phyloP scores from a whole-genome alignment of 1,140 invertebrate species.

The Sinella curviseta region DNA sequence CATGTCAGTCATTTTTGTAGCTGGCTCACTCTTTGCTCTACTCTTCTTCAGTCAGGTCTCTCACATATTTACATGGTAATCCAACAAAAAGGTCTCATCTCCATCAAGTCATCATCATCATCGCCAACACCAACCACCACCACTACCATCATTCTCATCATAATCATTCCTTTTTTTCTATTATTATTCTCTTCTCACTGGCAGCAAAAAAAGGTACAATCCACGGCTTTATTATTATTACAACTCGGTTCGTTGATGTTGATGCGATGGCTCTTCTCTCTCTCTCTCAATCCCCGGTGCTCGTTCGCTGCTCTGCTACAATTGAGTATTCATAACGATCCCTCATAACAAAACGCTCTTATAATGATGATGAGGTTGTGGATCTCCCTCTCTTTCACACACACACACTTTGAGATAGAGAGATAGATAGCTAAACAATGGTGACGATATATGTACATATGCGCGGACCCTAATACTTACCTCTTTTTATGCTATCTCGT shows the following conservation, averaged over 20 bases:
- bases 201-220: background rate
- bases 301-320: slow-evolving; percentile 1
- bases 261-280: background rate
- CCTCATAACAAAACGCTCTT: background rate
- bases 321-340: slow-evolving; percentile 24
- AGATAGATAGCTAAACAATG: slow-evolving; percentile 8
- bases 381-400: background rate
- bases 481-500: background rate
- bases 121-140: background rate
- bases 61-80: slow-evolving; percentile 1
- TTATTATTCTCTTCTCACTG: slow-evolving; percentile 6
- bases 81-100: slow-evolving; percentile 9
- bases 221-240: background rate
- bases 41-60: background rate
- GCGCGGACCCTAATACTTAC: background rate
- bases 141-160: background rate
- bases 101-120: slow-evolving; percentile 21
- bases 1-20: too few species aligned
- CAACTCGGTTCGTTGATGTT: background rate
- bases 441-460: background rate
- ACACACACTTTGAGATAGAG: background rate
- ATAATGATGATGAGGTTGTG: slow-evolving; percentile 19
- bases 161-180: background rate
- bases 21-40: background rate
- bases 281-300: background rate